Percentiles rank a stretch among this genome's conserved stretches.
Conservation (phyloP, 2,113 vertebrate species). For the Ptyas mucosa region DNA sequence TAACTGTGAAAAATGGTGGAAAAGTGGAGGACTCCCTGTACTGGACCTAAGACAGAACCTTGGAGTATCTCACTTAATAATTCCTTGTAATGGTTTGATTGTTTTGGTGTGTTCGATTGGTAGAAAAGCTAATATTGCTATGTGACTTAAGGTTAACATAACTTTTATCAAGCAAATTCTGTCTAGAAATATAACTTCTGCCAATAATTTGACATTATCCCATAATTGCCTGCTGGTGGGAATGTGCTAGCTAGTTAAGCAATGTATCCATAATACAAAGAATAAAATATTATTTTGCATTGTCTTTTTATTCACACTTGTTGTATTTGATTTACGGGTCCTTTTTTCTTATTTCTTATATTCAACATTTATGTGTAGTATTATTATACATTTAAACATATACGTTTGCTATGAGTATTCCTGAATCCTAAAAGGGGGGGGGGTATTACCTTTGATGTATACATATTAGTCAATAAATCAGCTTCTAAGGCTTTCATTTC, state of each 20-base stretch:
- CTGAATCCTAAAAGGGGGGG: conserved; percentile 35
- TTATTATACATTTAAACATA: conserved; percentile 45
- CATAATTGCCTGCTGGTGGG: conserved; percentile 15
- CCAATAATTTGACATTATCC: conserved; percentile 32
- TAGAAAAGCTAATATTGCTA: conserved; percentile 14
- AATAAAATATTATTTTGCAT: conserved; percentile 7
- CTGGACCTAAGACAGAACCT: not conserved
- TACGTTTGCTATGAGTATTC: conserved; percentile 51
- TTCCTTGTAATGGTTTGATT: not conserved
- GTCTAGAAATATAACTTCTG: conserved; percentile 45
- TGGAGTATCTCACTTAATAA: not conserved
- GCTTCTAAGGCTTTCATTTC: conserved; percentile 83
- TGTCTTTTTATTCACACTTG: not conserved
- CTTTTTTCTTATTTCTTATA: not conserved
- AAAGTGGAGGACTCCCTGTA: not conserved
- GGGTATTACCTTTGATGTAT: conserved; percentile 84
- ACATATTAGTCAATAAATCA: conserved; percentile 86
- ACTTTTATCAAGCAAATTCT: conserved; percentile 43
- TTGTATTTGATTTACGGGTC: conserved; percentile 47
- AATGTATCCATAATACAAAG: conserved; percentile 27
- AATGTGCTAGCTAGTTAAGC: conserved; percentile 46
- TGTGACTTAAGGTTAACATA: conserved; percentile 52
- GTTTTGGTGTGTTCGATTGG: conserved; percentile 13
- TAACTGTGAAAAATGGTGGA: not conserved
- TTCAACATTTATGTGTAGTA: conserved; percentile 43